Percentiles rank a stretch among this genome's conserved stretches.
These are phyloP conservation scores for Kryptolebias marmoratus DNA, from an alignment of 2,113 vertebrate species.

Conservation along the genomic window DNA sequence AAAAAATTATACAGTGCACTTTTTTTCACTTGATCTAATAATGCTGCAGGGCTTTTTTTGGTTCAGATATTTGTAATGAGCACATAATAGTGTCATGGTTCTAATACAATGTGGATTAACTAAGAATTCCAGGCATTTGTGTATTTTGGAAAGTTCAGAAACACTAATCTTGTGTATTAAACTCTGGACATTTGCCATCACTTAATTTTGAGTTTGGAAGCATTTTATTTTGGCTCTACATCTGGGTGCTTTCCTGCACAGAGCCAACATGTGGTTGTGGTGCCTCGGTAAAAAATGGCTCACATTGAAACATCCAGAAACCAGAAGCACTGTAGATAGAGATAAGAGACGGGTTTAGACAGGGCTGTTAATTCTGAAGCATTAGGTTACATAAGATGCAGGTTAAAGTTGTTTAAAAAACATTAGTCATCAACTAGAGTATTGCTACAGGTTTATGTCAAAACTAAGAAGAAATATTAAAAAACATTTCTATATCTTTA, in stretches of 20 bases:
- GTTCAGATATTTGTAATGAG: not conserved
- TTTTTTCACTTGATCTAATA: not conserved
- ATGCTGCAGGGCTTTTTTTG: not conserved
- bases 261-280: not conserved
- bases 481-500: no score
- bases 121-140: not conserved
- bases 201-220: not conserved
- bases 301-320: not conserved
- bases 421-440: no score
- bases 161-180: not conserved
- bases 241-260: not conserved
- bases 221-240: not conserved
- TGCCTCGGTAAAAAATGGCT: not conserved
- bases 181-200: not conserved
- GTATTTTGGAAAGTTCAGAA: not conserved
- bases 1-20: not conserved
- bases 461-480: no score
- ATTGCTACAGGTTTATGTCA: no score
- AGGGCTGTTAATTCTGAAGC: not conserved
- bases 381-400: no score
- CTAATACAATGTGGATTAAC: not conserved
- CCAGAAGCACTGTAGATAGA: not conserved
- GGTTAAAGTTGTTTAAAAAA: no score
- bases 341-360: constrained; percentile 1
- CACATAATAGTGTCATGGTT: not conserved